Evolutionary conservation across 2,113 vertebrate species (phyloP).

Genomic region (Puffinus mauretanicus): DNA sequence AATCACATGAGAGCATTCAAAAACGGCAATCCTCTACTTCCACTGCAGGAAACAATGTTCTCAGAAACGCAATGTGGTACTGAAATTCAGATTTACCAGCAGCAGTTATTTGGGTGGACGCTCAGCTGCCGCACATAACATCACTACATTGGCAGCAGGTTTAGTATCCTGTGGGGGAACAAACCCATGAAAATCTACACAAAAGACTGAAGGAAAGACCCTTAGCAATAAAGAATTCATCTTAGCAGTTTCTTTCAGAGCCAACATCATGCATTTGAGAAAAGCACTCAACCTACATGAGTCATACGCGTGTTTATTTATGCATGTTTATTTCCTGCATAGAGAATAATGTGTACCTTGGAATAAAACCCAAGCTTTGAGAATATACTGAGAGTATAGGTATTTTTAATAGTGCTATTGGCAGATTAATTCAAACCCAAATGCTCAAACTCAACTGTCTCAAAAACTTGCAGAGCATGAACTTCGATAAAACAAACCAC

Average conservation of each 20-base stretch:
- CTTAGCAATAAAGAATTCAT: background rate
- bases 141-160: background rate
- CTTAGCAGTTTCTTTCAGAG: constrained; percentile 15
- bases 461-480: background rate
- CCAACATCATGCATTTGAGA: background rate
- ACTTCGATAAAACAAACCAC: background rate
- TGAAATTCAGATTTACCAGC: background rate
- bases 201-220: background rate
- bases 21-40: background rate
- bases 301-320: constrained; percentile 49
- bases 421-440: constrained; percentile 27
- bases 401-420: background rate
- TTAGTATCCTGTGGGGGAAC: background rate
- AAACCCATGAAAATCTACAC: background rate
- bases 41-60: background rate
- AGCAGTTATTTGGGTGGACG: background rate
- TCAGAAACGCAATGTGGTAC: background rate
- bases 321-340: constrained; percentile 57
- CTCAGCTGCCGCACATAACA: background rate
- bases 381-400: background rate
- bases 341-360: constrained; percentile 55
- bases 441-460: background rate
- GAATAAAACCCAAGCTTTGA: constrained; percentile 44
- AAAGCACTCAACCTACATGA: constrained; percentile 32
- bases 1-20: background rate